Conservation (phyloP, 1,140 invertebrate species). For the Diuraphis noxia region DNA sequence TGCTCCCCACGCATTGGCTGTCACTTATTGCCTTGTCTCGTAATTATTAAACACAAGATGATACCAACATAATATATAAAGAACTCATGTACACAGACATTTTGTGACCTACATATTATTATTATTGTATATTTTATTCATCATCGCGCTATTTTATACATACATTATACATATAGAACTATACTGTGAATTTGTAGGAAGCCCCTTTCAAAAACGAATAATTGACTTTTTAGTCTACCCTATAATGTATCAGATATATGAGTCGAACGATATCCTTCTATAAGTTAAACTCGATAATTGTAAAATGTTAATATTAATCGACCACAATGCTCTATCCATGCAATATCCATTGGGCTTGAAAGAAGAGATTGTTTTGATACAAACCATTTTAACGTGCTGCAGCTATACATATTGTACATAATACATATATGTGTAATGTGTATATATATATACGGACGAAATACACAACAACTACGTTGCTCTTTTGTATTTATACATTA, state of each 20-base stretch:
- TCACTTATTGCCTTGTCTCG: background rate
- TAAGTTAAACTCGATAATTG: background rate
- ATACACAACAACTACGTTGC: background rate
- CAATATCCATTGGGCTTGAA: too few relatives aligned
- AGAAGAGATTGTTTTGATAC: background rate
- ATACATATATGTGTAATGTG: too few relatives aligned
- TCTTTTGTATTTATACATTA: background rate
- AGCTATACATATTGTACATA: background rate
- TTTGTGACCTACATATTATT: background rate
- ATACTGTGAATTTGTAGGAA: background rate
- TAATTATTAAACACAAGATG: background rate
- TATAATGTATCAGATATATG: background rate
- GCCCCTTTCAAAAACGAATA: background rate
- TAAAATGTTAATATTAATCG: background rate
- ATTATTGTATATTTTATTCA: too few relatives aligned
- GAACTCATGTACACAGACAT: background rate
- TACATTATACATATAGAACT: background rate
- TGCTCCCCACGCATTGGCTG: background rate
- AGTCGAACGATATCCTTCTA: background rate
- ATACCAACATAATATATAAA: background rate
- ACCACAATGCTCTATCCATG: too few relatives aligned
- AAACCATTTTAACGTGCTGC: background rate
- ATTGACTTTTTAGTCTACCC: background rate
- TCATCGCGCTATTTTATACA: too few relatives aligned
- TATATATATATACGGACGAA: background rate